phyloP scores from a whole-genome alignment of 2,888 invertebrate genomes.

The Torymus texanus region DNA sequence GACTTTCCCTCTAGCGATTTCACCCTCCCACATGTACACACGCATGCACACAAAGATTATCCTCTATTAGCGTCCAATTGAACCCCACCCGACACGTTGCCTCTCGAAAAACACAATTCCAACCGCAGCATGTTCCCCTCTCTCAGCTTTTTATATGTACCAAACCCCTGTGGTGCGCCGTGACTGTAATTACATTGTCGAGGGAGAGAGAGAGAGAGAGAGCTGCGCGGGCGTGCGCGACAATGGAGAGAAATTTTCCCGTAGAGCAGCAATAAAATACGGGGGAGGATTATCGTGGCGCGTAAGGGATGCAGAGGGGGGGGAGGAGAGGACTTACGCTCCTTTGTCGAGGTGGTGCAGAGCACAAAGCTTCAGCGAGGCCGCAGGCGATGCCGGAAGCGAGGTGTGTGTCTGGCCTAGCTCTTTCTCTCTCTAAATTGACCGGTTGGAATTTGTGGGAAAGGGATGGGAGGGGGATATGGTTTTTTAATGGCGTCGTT shows the following conservation, averaged over 20 bases:
- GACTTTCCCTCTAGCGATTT: conserved; percentile 11
- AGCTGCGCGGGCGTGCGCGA: conserved; percentile 8
- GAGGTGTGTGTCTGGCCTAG: too few species aligned
- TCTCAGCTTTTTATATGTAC: neutral
- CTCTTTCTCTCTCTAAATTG: too few species aligned
- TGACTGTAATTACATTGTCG: conserved; percentile 21
- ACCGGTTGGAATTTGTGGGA: too few species aligned
- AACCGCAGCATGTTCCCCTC: neutral
- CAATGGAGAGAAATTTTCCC: conserved; percentile 42
- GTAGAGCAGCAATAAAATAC: conserved; percentile 37
- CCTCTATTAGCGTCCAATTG: conserved; percentile 41
- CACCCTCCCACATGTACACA: neutral
- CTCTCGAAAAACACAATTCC: neutral
- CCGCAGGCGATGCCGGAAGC: too few species aligned
- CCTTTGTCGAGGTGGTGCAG: conserved; percentile 10
- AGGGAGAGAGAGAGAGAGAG: neutral
- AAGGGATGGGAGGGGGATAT: too few species aligned
- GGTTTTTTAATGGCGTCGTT: too few species aligned
- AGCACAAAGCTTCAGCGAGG: too few species aligned
- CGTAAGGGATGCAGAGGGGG: neutral
- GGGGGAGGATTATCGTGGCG: conserved; percentile 44
- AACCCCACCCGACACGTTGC: neutral
- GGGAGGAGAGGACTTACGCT: conserved; percentile 26
- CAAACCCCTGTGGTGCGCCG: too few species aligned
- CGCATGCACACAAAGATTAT: conserved; percentile 16